Evolutionary conservation across 2,113 vertebrate species (phyloP).

Genomic region (Australoheros scitulus): DNA sequence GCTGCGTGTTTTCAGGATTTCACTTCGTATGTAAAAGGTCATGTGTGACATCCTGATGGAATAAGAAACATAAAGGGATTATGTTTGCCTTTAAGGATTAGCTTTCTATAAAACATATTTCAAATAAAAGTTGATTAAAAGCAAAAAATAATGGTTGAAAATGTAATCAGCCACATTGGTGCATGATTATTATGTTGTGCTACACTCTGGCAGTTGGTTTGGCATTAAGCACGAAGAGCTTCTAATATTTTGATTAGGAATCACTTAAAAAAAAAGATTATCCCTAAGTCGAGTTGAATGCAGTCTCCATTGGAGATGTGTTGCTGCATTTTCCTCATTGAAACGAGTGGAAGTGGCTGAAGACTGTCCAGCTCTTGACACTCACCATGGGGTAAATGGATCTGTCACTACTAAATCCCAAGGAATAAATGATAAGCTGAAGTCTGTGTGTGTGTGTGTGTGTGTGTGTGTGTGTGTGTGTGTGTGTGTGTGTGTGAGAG

Average conservation of each 20-base stretch:
- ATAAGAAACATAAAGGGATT: slow-evolving; percentile 23
- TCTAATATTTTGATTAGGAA: slow-evolving; percentile 3
- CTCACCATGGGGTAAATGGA: slow-evolving; percentile 35
- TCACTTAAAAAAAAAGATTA: not conserved
- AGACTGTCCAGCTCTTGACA: not conserved
- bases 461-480: too few species aligned
- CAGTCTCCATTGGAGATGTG: not conserved
- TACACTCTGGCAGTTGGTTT: not conserved
- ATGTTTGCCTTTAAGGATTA: slow-evolving; percentile 10
- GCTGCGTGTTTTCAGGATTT: slow-evolving; percentile 11
- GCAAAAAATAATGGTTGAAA: not conserved
- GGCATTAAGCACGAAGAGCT: not conserved
- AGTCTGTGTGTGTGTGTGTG: not conserved
- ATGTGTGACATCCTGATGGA: slow-evolving; percentile 6
- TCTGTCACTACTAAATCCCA: slow-evolving; percentile 14
- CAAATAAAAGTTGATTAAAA: not conserved
- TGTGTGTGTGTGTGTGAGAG: too few species aligned
- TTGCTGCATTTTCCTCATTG: not conserved
- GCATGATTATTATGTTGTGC: not conserved
- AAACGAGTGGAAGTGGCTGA: slow-evolving; percentile 3
- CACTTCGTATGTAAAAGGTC: slow-evolving; percentile 29
- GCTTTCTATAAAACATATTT: not conserved
- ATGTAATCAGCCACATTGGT: not conserved
- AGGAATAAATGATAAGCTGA: not conserved
- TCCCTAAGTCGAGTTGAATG: not conserved